Evolutionary conservation across 2,888 invertebrate genomes (phyloP), one percentile per base, ranked within the genome.

Genomic region (Pandemis corylana): DNA sequence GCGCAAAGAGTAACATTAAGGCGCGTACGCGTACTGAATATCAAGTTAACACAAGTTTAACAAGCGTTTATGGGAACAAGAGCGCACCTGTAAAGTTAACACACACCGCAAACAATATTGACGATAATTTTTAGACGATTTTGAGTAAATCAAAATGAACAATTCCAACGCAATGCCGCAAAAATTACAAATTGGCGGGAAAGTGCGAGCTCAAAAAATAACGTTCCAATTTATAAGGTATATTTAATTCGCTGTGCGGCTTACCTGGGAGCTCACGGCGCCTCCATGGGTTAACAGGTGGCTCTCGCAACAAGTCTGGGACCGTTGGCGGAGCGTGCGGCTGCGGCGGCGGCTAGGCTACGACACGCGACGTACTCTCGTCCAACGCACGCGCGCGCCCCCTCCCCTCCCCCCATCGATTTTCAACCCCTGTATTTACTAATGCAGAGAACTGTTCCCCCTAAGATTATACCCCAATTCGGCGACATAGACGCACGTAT

Each of bases 261-360:
- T 90, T 82, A 93, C 93, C 93, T 91, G 89, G 81, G 80, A 28
- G 81, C 87, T 91, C 87, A 90, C 86, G 89, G 86, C 81, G 85
- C 84, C 86, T 87, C 91, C 93, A 92, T 92, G 85, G 84, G 92
- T 89, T 90, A 91, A 91, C 91, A 93, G 93, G 92, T 93, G 92
- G 89, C 85, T 84, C 69, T 89, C 81, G 90, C 93, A 93, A 93
- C 92, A 93, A 91, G 93, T 93, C 89, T 82, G 82, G 86, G 83
- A 77, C 82, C 78, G 82, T 80, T 83, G 82, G 82, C 81, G 85
- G 84, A 80, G 85, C 90, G 89, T 88, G 89, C 89, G 88, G 85
- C 87, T 83, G 81, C 85, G 85, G 83, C 89, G 86, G 84, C 89
- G 87, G 89, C 83, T 84, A 80, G 83, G 76, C 84, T 80, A 82